Evolutionary conservation across 2,888 invertebrate species (phyloP), one percentile per base, ranked within the genome.

Genomic region (Chrysopilus asiliformis): DNA sequence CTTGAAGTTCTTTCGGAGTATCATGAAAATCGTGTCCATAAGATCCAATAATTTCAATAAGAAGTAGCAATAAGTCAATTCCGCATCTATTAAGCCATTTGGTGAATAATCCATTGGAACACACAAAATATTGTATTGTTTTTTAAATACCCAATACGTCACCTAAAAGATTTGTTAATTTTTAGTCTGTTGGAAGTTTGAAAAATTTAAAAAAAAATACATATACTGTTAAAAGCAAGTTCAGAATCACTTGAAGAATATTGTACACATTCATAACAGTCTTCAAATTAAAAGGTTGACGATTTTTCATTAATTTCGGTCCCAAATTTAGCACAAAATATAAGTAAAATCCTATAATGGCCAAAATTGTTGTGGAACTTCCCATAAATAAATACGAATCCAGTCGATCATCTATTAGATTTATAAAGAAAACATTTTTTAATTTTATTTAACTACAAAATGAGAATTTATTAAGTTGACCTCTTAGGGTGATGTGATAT

Each of bases 251-350:
- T 70, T 83, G 82, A 9, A 68, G 24, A 2, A 68, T 53, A 48
- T 84, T 79, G 52, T 82, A 83, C 1, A 69, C 49, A 35, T 79
- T 68, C 44, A 84, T 60, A 10, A 78, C 31, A 45, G 62, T 68
- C 10, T 76, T 66, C 20, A 83, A 46, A 35, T 79, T 69, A 47
- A 69, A 72, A 0, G 82, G 71, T 34, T 67, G 56, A 29, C 75
- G 65, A 41, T 73, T 65, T 41, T 69, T 67, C 83, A 84, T 84
- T 47, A 73, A 64, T 24, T 64, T 60, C 0, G 85, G 85, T 1
- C 85, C 85, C 51, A 73, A 59, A 47, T 69, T 69, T 30, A 71
- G 64, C 1, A 84, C 74, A 47, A 82, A 74, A 51, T 75, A 67
- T n/a, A n/a, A n/a, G n/a, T n/a, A n/a, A n/a, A n/a, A n/a, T n/a